Evolutionary conservation across 2,797 vertebrate genomes (phyloP), one percentile per base, ranked within the genome.

Genomic region (Enteromius mattozi): DNA sequence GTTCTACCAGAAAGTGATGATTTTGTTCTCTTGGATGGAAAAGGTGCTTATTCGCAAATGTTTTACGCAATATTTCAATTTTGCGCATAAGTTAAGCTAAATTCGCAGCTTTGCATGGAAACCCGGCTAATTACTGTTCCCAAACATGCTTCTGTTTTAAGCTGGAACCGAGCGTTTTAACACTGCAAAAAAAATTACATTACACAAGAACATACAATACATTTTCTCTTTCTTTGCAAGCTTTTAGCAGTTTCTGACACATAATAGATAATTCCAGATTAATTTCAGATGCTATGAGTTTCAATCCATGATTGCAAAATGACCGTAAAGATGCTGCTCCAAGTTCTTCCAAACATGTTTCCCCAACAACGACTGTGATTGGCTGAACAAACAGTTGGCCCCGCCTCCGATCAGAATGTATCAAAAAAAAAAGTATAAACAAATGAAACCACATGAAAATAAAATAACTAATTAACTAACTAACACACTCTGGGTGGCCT

Each of bases 311-410:
- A 76, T n/a, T 5, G n/a, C 30, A 19, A 82, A 12, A 59, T 12
- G n/a, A 83, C 77, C 3, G n/a, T 77, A n/a, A 77, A 56, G n/a
- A 77, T 83, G 3, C 47, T 47, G n/a, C n/a, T 54, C 81, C 6
- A 47, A 77, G 33, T 68, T 77, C n/a, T 42, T 47, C 14, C 69
- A 72, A 14, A 72, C 3, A 45, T 4, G 7, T 47, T 71, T 71
- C n/a, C 7, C 6, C 17, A 56, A 56, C 21, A 56, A 8, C 10
- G 8, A 9, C 14, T 72, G 70, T 72, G 42, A 72, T 30, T 49
- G 70, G 70, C 10, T 49, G 70, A 72, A 71, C 40, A 70, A 71
- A 71, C n/a, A 27, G 8, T 9, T 72, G 24, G n/a, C 42, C 7
- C 24, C 2, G 1, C n/a, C 69, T 1, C n/a, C 7, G 13, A 24